These are phyloP conservation scores for Apis laboriosa DNA, from an alignment of 1,140 invertebrate species.

Conservation along the genomic window DNA sequence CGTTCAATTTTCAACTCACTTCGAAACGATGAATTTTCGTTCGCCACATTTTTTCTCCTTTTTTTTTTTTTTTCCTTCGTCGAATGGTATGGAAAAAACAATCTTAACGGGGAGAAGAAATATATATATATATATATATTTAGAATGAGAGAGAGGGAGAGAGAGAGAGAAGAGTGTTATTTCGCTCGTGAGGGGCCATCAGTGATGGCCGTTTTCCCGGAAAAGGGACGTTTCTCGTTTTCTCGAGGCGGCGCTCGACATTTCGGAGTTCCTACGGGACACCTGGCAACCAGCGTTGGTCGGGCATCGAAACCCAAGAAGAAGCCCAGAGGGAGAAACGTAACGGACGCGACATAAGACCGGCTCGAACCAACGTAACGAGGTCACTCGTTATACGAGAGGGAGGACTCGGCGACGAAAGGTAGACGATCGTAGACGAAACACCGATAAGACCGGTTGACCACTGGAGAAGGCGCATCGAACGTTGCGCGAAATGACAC, in stretches of 20 bases:
- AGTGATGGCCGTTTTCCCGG: neutral
- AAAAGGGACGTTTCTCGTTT: constrained; percentile 8
- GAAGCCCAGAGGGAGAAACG: constrained; percentile 38
- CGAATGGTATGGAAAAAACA: too few species aligned
- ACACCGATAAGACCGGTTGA: constrained; percentile 13
- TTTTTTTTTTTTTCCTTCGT: too few species aligned
- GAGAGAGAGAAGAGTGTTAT: too few species aligned
- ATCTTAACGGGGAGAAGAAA: too few species aligned
- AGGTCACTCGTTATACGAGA: constrained; percentile 47
- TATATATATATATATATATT: too few species aligned
- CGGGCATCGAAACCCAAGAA: constrained; percentile 31
- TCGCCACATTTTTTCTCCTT: too few species aligned
- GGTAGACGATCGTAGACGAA: neutral
- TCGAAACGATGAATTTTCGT: neutral
- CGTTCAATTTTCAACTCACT: neutral
- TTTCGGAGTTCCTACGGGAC: constrained; percentile 15
- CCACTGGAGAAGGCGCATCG: neutral
- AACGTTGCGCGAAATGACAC: neutral
- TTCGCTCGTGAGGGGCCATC: neutral
- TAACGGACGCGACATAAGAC: constrained; percentile 37
- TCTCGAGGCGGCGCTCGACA: neutral
- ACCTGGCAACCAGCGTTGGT: neutral
- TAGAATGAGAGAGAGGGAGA: too few species aligned
- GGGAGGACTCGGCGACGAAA: constrained; percentile 13
- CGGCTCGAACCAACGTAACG: constrained; percentile 32